A percentile compares a stretch with the other conserved stretches of the same genome.
These are phyloP conservation scores for Allygus modestus DNA, from an alignment of 2,888 invertebrate genomes.

Conservation along the genomic window DNA sequence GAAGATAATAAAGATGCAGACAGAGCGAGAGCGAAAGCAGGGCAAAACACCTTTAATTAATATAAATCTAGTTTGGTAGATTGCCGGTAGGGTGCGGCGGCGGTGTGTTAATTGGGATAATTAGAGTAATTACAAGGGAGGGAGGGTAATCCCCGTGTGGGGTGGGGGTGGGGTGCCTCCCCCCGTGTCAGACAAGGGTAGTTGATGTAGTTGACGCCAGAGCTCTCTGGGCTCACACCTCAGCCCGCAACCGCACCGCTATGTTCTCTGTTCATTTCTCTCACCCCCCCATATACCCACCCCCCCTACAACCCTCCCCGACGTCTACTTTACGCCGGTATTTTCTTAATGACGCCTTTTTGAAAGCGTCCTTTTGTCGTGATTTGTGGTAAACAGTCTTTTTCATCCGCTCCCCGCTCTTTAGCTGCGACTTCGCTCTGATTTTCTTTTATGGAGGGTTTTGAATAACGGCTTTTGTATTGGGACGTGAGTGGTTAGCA, in stretches of 20 bases:
- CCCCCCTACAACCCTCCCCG: constrained; percentile 47
- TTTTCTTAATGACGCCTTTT: constrained; percentile 55
- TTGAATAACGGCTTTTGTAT: constrained; percentile 4
- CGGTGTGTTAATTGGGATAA: constrained; percentile 67
- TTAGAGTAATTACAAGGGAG: constrained; percentile 66
- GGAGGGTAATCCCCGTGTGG: constrained; percentile 46
- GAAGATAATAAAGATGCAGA: constrained; percentile 22
- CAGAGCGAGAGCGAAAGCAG: constrained; percentile 54
- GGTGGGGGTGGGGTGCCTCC: background rate
- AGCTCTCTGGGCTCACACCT: constrained; percentile 46
- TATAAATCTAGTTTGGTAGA: constrained; percentile 68
- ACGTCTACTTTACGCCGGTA: constrained; percentile 23
- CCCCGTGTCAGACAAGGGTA: constrained; percentile 47
- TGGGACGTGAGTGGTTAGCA: background rate
- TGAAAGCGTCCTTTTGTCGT: constrained; percentile 45
- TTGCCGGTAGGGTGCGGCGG: constrained; percentile 65
- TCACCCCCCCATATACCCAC: constrained; percentile 46
- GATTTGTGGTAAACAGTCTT: constrained; percentile 52
- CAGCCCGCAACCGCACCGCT: constrained; percentile 54
- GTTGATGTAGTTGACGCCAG: constrained; percentile 56
- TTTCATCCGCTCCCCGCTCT: constrained; percentile 28
- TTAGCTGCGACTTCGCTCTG: constrained; percentile 20
- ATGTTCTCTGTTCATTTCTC: constrained; percentile 23
- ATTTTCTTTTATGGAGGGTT: constrained; percentile 15
- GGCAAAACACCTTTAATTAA: constrained; percentile 71